A percentile compares a stretch with the other conserved stretches of the same genome.
phyloP scores from a whole-genome alignment of 2,113 vertebrate species.

The Pedetes capensis region DNA sequence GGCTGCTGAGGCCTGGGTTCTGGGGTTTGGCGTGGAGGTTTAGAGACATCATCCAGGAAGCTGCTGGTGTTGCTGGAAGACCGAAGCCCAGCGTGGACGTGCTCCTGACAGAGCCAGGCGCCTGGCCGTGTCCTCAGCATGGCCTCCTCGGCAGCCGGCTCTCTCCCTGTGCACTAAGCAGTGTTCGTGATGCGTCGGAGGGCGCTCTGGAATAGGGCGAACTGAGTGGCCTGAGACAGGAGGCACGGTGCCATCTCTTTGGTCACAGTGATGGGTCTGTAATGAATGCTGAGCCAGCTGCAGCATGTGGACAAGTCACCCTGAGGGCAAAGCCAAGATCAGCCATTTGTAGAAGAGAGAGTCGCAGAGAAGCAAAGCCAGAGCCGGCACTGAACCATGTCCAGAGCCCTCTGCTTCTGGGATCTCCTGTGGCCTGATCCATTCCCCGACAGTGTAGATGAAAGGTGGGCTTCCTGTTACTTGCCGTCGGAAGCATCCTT shows the following conservation, averaged over 20 bases:
- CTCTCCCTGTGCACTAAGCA: neutral
- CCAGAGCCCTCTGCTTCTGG: neutral
- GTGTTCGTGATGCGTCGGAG: neutral
- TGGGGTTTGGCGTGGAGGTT: neutral
- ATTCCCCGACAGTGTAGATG: neutral
- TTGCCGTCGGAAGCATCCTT: neutral
- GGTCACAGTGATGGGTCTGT: neutral
- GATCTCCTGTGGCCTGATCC: neutral
- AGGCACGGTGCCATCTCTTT: neutral
- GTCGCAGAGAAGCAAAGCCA: neutral
- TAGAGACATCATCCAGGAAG: neutral
- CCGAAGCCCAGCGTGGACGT: neutral
- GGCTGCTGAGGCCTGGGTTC: neutral
- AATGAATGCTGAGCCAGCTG: neutral
- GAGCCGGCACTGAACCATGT: neutral
- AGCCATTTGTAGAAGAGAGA: neutral
- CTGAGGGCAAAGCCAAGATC: neutral
- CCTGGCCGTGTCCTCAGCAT: accelerated
- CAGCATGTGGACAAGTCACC: neutral
- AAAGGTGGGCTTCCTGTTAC: neutral
- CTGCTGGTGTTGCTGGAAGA: neutral
- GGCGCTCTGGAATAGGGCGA: neutral
- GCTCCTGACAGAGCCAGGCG: neutral
- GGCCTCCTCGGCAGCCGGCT: too few relatives aligned
- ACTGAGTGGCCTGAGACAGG: neutral